A percentile compares a stretch with the other conserved stretches of the same genome.
These are phyloP conservation scores for Cebidichthys violaceus DNA, from an alignment of 2,113 vertebrate species.

Conservation along the genomic window DNA sequence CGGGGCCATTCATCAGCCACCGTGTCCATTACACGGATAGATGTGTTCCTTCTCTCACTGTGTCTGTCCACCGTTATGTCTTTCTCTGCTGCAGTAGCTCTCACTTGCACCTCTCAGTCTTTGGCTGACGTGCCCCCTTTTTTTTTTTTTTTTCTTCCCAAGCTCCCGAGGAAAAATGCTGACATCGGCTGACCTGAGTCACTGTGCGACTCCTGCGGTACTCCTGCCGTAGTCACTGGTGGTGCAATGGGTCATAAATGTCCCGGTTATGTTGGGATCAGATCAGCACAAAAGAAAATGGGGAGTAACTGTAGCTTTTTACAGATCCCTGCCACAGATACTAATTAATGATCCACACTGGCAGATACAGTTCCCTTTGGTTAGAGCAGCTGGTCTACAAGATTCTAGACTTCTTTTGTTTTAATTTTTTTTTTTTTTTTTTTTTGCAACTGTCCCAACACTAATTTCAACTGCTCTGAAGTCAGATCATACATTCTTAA, in stretches of 20 bases:
- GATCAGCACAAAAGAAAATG: too few species aligned
- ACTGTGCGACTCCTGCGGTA: constrained; percentile 7
- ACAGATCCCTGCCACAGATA: too few species aligned
- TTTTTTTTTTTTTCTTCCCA: constrained; percentile 4
- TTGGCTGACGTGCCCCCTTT: constrained; percentile 9
- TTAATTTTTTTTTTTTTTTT: too few species aligned
- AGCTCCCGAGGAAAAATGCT: constrained; percentile 19
- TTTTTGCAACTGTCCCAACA: too few species aligned
- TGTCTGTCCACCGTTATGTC: constrained; percentile 17
- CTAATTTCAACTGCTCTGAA: too few species aligned
- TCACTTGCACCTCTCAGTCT: constrained; percentile 33
- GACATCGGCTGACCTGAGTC: constrained; percentile 42
- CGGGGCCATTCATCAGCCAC: constrained; percentile 50
- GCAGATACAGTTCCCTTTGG: too few species aligned
- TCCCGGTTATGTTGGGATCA: too few species aligned
- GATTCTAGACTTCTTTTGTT: too few species aligned
- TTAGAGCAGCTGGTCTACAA: too few species aligned
- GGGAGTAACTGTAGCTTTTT: too few species aligned
- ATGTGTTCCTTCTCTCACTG: constrained; percentile 34
- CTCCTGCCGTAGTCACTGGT: background rate
- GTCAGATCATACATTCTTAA: too few species aligned
- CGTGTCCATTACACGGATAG: constrained; percentile 17
- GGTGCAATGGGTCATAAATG: background rate
- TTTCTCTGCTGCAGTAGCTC: constrained; percentile 35
- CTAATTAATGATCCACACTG: too few species aligned